A percentile compares a stretch with the other conserved stretches of the same genome.
Conservation (phyloP, 2,888 invertebrate species). For the Metellina segmentata region DNA sequence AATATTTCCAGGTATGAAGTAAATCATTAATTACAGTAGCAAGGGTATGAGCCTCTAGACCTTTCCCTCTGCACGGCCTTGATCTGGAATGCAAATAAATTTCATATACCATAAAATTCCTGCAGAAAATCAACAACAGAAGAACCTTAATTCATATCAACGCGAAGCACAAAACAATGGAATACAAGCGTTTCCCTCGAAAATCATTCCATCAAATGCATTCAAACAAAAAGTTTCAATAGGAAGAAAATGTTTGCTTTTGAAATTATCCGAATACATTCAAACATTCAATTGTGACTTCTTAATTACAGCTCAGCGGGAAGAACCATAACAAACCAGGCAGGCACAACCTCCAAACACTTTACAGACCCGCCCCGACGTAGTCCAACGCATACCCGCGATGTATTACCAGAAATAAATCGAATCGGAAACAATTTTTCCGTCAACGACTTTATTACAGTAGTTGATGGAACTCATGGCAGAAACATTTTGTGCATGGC, state of each 20-base stretch:
- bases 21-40: too few species aligned
- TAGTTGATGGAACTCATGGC: slow-evolving; percentile 58
- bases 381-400: background rate
- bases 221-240: background rate
- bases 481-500: slow-evolving; percentile 71
- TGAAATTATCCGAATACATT: background rate
- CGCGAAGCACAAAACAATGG: background rate
- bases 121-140: too few species aligned
- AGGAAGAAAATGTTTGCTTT: background rate
- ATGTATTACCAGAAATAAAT: slow-evolving; percentile 40
- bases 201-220: background rate
- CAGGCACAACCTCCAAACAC: background rate
- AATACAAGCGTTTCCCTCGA: background rate
- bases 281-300: background rate
- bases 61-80: too few species aligned
- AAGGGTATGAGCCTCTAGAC: too few species aligned
- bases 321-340: too few species aligned
- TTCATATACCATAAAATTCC: too few species aligned
- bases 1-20: too few species aligned
- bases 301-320: background rate
- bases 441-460: slow-evolving; percentile 72
- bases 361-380: background rate
- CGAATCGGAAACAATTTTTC: slow-evolving; percentile 60
- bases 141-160: too few species aligned
- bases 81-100: too few species aligned